A percentile compares a stretch with the other conserved stretches of the same genome.
These are phyloP conservation scores for Isurus oxyrinchus DNA, from an alignment of 2,113 vertebrate genomes.

Conservation along the genomic window DNA sequence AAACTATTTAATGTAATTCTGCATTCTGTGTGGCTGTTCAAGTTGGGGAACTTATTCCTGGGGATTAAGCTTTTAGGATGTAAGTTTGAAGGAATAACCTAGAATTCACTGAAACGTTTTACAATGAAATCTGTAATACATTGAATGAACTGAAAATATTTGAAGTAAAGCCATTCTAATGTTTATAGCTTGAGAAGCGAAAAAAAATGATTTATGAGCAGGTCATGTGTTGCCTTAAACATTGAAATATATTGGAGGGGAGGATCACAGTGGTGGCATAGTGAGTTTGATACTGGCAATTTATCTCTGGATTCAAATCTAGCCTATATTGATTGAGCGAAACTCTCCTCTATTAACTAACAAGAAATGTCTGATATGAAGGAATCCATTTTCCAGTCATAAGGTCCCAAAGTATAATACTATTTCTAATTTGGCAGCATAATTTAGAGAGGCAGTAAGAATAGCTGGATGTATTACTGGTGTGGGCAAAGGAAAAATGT, in stretches of 20 bases:
- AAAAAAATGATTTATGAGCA: not conserved
- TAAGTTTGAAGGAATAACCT: not conserved
- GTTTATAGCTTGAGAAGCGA: not conserved
- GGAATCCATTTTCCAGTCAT: not conserved
- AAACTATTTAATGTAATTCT: not conserved
- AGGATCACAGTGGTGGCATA: not conserved
- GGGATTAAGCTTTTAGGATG: slow-evolving; percentile 3
- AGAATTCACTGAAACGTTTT: not conserved
- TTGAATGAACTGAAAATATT: slow-evolving; percentile 1
- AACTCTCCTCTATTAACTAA: not conserved
- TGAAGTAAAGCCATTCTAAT: slow-evolving; percentile 9
- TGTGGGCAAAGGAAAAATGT: not conserved
- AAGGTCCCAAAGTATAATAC: not conserved
- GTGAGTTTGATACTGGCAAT: not conserved
- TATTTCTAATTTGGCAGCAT: not conserved
- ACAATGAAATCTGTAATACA: slow-evolving; percentile 1
- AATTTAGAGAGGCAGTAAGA: not conserved
- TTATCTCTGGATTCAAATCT: not conserved
- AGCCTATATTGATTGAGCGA: not conserved
- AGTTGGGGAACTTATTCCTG: slow-evolving; percentile 9
- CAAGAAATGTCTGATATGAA: not conserved
- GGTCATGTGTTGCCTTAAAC: slow-evolving; percentile 16
- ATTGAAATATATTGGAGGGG: slow-evolving; percentile 2
- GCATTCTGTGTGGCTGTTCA: slow-evolving; percentile 33
- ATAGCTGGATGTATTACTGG: not conserved